A percentile compares a stretch with the other conserved stretches of the same genome.
Conservation (phyloP, 2,113 vertebrate species). For the Lophura nycthemera region DNA sequence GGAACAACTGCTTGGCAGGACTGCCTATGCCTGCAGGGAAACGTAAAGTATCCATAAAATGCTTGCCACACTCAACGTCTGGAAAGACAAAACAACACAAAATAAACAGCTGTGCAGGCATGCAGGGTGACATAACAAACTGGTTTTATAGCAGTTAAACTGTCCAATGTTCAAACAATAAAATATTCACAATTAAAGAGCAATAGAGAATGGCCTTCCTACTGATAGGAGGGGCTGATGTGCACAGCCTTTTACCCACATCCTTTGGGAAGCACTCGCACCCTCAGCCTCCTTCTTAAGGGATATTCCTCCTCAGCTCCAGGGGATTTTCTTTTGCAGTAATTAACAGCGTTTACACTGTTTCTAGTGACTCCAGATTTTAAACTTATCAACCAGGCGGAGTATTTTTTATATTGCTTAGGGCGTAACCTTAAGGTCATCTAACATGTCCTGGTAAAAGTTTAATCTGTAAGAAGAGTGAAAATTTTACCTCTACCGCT, state of each 20-base stretch:
- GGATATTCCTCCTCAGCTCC: neutral
- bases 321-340: neutral
- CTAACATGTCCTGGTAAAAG: neutral
- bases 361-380: neutral
- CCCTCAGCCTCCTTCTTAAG: neutral
- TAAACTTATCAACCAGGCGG: neutral
- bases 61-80: neutral
- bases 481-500: neutral
- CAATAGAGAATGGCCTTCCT: neutral
- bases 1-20: neutral
- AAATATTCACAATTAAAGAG: constrained; percentile 44
- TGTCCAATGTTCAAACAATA: constrained; percentile 53
- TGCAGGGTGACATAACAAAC: neutral
- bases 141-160: neutral
- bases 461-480: neutral
- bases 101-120: neutral
- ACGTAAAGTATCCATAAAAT: neutral
- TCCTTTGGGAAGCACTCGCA: neutral
- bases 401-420: neutral
- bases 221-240: constrained; percentile 4
- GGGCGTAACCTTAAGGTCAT: neutral
- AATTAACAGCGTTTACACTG: neutral
- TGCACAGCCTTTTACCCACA: neutral
- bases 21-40: neutral
- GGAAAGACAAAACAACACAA: neutral